Base-by-base conservation (phyloP, 2,888 invertebrate species). In the Agrilus cyanescens region DNA sequence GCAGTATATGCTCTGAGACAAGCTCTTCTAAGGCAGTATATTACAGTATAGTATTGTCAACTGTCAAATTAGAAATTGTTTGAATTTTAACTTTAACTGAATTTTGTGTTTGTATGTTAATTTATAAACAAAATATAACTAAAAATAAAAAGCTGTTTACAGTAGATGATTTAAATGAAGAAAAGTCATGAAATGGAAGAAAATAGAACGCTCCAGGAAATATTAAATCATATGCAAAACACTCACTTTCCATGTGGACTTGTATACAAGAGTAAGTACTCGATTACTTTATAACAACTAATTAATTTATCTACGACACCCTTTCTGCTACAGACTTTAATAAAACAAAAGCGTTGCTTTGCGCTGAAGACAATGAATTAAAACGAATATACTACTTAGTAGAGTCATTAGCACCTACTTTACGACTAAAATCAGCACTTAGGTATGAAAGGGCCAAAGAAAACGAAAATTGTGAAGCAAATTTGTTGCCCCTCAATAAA, bases 341-440 rank as follows among this genome's bases (percentile, higher is more conserved):
- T 29, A 54, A 57, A 46, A 44, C 46, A 29, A 54, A 54, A 49
- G 60, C 58, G 8, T 32, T 47, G 12, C 37, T 49, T n/a, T 45
- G 42, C 32, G 44, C 54, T 36, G 41, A 57, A 40, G 46, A 46
- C 12, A 49, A 58, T 46, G 62, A 65, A 51, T 43, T 62, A 32
- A 48, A 52, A 46, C 50, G 56, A 42, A 62, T 65, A 45, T 59
- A 57, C 44, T 49, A 59, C 50, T 53, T 65, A 47, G 51, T 53
- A 4, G 63, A 65, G 49, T 60, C 63, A 7, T 65, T 64, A 51
- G 54, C 55, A 12, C 60, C 61, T 12, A 53, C 52, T 41, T 56
- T 64, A 42, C 50, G 65, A 37, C 53, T 53, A 32, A 59, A 53
- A 51, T 54, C 62, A 16, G 50, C 52, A 4, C 48, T 54, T 43